These are phyloP conservation scores for Incurvaria masculella DNA, from an alignment of 2,888 invertebrate species.

Conservation along the genomic window DNA sequence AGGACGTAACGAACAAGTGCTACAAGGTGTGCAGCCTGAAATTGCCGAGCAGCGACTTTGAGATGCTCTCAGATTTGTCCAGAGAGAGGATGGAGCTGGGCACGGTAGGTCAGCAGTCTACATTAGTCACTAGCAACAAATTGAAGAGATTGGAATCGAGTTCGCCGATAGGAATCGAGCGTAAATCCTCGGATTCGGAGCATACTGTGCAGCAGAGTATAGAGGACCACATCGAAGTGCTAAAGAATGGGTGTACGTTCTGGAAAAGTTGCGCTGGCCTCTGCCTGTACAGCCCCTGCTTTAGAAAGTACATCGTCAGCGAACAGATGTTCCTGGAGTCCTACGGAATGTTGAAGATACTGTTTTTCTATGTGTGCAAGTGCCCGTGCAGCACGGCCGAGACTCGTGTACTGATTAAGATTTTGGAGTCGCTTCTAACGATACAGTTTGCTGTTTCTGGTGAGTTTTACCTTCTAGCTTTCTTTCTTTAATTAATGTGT, in stretches of 20 bases:
- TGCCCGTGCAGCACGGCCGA: constrained; percentile 23
- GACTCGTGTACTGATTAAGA: constrained; percentile 30
- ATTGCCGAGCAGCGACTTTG: constrained; percentile 29
- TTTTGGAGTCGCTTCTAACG: constrained; percentile 42
- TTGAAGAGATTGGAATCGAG: constrained; percentile 1
- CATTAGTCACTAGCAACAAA: not conserved
- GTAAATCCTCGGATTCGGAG: constrained; percentile 11
- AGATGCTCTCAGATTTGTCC: constrained; percentile 29
- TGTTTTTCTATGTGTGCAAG: constrained; percentile 29
- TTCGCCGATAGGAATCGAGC: not conserved
- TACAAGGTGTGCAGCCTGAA: constrained; percentile 34
- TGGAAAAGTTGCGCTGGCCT: constrained; percentile 52
- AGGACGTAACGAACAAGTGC: constrained; percentile 35
- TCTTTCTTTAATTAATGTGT: no score
- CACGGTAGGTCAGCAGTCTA: no score
- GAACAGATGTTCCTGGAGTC: constrained; percentile 36
- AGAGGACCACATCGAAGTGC: constrained; percentile 30
- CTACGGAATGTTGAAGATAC: constrained; percentile 35
- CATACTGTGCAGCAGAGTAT: constrained; percentile 21
- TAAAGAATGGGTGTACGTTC: constrained; percentile 44
- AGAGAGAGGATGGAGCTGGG: constrained; percentile 25
- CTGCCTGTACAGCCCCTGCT: constrained; percentile 54
- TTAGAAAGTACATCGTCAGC: constrained; percentile 40
- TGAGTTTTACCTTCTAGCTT: no score
- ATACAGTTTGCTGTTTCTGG: constrained; percentile 44